Evolutionary conservation across 92 coral and sea anemone species (phyloP).

Genomic region (Actinostola sp.): DNA sequence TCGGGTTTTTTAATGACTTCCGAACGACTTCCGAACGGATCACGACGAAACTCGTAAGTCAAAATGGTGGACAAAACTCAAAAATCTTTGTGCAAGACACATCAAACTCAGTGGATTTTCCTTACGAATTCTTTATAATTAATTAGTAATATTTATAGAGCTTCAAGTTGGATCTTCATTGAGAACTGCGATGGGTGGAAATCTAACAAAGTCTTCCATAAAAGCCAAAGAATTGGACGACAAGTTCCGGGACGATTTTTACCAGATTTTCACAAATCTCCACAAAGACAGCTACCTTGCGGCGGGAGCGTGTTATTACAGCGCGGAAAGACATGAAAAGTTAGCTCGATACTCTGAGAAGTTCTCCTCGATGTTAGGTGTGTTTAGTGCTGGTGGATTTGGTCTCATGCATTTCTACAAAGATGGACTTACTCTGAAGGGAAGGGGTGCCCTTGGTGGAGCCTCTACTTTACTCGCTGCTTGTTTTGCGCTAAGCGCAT

Average conservation of each 20-base stretch:
- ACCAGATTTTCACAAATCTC: conserved; percentile 33
- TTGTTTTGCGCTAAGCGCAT: conserved; percentile 44
- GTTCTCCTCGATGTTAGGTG: conserved; percentile 23
- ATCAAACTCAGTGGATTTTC: neutral
- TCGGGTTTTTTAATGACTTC: neutral
- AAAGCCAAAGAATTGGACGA: conserved; percentile 20
- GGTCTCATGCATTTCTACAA: conserved; percentile 50
- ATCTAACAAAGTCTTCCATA: conserved; percentile 10
- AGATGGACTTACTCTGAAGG: conserved; percentile 31
- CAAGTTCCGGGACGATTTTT: conserved; percentile 29
- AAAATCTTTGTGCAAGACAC: neutral
- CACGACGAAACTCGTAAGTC: no score
- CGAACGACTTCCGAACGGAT: conserved; percentile 5
- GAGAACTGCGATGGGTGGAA: conserved; percentile 14
- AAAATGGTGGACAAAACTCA: conserved; percentile 11
- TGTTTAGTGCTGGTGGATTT: conserved; percentile 48
- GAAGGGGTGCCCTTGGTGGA: conserved; percentile 29
- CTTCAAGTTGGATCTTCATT: neutral
- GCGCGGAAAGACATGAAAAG: conserved; percentile 41
- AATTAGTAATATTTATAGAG: neutral
- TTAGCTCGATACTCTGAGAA: conserved; percentile 31
- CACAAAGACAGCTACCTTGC: conserved; percentile 35
- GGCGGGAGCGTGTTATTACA: conserved; percentile 41
- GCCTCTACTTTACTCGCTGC: conserved; percentile 38
- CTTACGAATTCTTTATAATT: neutral